A percentile compares a stretch with the other conserved stretches of the same genome.
These are phyloP conservation scores for Tipula unca DNA, from an alignment of 2,888 invertebrate genomes.

Conservation along the genomic window DNA sequence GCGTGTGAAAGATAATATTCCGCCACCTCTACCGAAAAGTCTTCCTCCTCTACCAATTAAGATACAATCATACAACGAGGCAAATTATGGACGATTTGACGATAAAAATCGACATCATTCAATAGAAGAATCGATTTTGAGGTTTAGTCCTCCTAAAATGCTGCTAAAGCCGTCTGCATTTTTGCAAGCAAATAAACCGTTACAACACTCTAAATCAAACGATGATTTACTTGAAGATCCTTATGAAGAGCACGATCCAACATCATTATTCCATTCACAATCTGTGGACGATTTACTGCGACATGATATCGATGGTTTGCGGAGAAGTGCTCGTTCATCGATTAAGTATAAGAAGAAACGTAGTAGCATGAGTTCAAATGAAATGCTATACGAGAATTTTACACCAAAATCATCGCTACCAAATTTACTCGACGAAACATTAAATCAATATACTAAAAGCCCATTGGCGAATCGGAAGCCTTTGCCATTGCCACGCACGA, in stretches of 20 bases:
- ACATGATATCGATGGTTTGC: conserved; percentile 27
- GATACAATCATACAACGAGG: background rate
- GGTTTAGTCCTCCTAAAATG: background rate
- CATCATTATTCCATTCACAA: conserved; percentile 27
- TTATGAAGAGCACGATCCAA: background rate
- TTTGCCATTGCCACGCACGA: conserved; percentile 34
- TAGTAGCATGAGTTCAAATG: conserved; percentile 16
- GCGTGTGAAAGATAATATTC: background rate
- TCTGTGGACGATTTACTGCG: conserved; percentile 30
- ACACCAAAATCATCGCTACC: conserved; percentile 20
- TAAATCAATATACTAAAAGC: conserved; percentile 17
- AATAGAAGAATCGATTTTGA: background rate
- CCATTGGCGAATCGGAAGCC: conserved; percentile 27
- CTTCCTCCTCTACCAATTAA: conserved; percentile 20
- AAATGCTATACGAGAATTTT: conserved; percentile 22
- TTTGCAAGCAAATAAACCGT: background rate
- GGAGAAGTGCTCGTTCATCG: conserved; percentile 18
- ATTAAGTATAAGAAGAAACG: conserved; percentile 1
- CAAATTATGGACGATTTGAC: background rate
- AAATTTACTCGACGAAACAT: conserved; percentile 15
- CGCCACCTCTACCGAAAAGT: conserved; percentile 25
- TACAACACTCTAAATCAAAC: background rate
- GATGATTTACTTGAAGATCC: background rate
- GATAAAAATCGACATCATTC: background rate
- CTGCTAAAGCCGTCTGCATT: background rate